Evolutionary conservation across 2,797 vertebrate genomes (phyloP).

Genomic region (Hylomyscus alleni): DNA sequence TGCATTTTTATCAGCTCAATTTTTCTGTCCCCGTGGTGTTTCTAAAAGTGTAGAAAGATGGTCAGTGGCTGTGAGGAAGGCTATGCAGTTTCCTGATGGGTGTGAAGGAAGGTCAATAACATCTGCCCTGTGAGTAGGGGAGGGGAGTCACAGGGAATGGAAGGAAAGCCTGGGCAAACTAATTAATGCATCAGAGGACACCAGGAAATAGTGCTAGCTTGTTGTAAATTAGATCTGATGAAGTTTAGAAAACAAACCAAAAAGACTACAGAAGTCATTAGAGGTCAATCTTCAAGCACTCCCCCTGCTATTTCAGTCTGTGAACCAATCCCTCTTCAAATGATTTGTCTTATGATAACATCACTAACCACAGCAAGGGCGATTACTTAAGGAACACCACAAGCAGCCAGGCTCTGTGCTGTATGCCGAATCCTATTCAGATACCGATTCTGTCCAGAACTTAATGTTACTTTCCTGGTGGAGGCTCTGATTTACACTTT

Average conservation of each 20-base stretch:
- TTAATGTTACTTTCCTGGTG: background rate
- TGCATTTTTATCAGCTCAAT: slow-evolving; percentile 38
- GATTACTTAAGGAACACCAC: background rate
- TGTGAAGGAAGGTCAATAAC: background rate
- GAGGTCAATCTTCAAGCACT: background rate
- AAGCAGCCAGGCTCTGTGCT: background rate
- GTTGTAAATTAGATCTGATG: slow-evolving; percentile 58
- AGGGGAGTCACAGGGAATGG: background rate
- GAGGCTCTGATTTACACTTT: background rate
- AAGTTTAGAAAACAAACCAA: slow-evolving; percentile 44
- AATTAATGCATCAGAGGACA: background rate
- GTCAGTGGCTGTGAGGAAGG: background rate
- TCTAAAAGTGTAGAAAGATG: slow-evolving; percentile 25
- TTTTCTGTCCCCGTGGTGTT: background rate
- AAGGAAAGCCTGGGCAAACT: background rate
- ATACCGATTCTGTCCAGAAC: background rate
- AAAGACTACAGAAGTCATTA: background rate
- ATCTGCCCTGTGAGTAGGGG: background rate
- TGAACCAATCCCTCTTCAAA: background rate
- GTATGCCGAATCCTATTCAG: background rate
- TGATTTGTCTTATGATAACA: background rate
- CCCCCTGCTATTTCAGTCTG: background rate
- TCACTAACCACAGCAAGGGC: background rate
- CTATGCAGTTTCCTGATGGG: background rate
- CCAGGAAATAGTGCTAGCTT: slow-evolving; percentile 25